phyloP scores from a whole-genome alignment of 2,113 vertebrate species.

The Brevimyrus niger region DNA sequence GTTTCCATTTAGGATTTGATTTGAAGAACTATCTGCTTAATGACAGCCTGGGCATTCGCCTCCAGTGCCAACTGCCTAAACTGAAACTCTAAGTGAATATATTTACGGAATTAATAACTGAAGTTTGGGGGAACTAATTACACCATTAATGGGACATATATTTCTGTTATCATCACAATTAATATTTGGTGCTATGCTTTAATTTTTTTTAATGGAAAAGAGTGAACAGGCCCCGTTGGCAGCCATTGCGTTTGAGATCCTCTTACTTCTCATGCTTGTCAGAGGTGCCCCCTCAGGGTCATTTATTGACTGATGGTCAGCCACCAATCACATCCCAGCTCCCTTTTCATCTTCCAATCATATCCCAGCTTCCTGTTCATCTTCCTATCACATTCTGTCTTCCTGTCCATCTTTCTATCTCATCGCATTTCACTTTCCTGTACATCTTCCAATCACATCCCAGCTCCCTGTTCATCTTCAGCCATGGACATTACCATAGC shows the following conservation, averaged over 20 bases:
- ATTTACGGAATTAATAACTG: neutral
- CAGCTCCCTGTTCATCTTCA: neutral
- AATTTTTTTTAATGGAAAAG: neutral
- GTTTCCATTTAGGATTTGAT: conserved; percentile 8
- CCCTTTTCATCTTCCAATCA: neutral
- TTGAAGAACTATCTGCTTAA: neutral
- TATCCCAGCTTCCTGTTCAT: neutral
- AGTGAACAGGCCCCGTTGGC: neutral
- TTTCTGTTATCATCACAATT: conserved; percentile 1
- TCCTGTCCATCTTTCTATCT: neutral
- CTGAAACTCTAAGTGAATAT: conserved; percentile 2
- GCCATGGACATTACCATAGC: neutral
- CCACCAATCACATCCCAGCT: neutral
- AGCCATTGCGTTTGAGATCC: neutral
- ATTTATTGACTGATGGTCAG: neutral
- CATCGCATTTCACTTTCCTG: neutral
- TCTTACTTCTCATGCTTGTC: neutral
- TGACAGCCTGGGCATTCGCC: neutral
- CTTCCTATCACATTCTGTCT: neutral
- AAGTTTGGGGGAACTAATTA: neutral
- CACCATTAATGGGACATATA: neutral
- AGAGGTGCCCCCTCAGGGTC: neutral
- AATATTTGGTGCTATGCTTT: neutral
- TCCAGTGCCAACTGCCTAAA: neutral
- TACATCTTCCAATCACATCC: neutral